Evolutionary conservation across 2,888 invertebrate genomes (phyloP).

Genomic region (Julus scandinavius): DNA sequence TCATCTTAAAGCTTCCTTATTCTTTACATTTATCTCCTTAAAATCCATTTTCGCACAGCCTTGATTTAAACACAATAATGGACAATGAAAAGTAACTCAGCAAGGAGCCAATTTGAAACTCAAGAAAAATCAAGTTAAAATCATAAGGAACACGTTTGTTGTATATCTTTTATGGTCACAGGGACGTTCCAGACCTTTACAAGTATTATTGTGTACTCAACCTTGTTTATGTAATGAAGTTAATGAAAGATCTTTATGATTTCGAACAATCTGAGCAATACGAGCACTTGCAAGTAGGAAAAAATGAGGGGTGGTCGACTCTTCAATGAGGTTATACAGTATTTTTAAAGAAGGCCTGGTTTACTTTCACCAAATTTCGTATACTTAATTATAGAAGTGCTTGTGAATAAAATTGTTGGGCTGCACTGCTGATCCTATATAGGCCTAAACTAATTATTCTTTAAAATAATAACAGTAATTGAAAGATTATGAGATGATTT

Average conservation of each 20-base stretch:
- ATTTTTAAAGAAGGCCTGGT: constrained; percentile 15
- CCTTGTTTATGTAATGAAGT: constrained; percentile 26
- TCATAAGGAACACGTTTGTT: not conserved
- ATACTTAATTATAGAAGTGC: not conserved
- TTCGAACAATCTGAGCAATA: not conserved
- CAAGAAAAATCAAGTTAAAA: not conserved
- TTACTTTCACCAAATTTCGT: constrained; percentile 9
- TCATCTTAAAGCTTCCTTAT: constrained; percentile 8
- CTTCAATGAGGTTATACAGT: not conserved
- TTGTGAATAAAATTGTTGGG: constrained; percentile 43
- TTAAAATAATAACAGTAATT: constrained; percentile 28
- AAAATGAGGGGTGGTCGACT: constrained; percentile 30
- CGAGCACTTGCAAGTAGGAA: not conserved
- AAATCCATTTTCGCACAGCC: constrained; percentile 28
- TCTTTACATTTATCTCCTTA: not conserved
- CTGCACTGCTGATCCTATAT: not conserved
- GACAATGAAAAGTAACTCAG: constrained; percentile 20
- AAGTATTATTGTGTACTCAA: constrained; percentile 26
- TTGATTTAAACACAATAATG: not conserved
- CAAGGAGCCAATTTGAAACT: constrained; percentile 23
- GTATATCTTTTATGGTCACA: constrained; percentile 2
- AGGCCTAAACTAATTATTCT: constrained; percentile 3
- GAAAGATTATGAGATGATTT: constrained; percentile 8
- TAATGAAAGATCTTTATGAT: constrained; percentile 6
- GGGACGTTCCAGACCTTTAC: not conserved